Evolutionary conservation across 2,888 invertebrate genomes (phyloP).

Genomic region (Harmothoe impar): DNA sequence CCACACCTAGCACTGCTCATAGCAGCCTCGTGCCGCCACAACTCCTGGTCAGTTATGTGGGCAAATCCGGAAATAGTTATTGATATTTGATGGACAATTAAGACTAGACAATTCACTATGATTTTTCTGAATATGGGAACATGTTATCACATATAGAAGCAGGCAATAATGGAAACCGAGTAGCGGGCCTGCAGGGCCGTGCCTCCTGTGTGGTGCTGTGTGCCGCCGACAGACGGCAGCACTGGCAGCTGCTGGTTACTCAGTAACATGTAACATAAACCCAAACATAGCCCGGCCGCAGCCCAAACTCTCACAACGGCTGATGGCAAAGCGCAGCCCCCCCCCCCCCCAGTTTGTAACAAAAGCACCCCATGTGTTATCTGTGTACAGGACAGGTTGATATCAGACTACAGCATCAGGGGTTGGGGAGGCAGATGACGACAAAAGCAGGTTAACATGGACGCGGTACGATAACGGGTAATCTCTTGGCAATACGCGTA

Average conservation of each 20-base stretch:
- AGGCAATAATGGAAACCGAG: not conserved
- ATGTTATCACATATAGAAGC: not conserved
- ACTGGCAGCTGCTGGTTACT: not conserved
- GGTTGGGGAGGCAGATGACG: not conserved
- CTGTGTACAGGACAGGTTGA: not conserved
- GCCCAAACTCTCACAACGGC: not conserved
- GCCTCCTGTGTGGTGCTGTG: not conserved
- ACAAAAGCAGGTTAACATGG: slow-evolving; percentile 27
- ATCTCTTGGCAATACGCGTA: not conserved
- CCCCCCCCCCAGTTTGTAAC: not conserved
- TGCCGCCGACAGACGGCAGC: not conserved
- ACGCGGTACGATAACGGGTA: not conserved
- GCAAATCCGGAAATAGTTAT: not conserved
- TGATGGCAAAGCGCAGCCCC: not conserved
- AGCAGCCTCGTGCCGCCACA: not conserved
- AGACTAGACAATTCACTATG: not conserved
- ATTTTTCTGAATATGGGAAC: too few relatives aligned
- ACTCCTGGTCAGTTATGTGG: not conserved
- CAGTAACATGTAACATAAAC: not conserved
- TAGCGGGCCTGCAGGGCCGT: not conserved
- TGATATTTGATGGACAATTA: not conserved
- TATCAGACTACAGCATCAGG: not conserved
- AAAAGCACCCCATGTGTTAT: not conserved
- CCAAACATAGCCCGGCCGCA: not conserved
- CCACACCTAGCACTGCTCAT: not conserved